Evolutionary conservation across 2,888 invertebrate species (phyloP).

Genomic region (Eilema caniola): DNA sequence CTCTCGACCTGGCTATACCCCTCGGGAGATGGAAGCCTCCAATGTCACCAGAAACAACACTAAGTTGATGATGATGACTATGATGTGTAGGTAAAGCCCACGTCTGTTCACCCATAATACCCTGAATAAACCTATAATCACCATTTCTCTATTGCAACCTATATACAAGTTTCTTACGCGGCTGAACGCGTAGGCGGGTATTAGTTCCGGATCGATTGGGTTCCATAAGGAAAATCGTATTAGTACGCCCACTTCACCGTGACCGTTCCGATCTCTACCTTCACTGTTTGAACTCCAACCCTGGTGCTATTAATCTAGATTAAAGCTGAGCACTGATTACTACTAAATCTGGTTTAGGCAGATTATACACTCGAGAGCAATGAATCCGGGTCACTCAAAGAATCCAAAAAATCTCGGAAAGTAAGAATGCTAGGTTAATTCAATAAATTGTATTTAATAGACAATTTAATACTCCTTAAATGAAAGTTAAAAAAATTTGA

Average conservation of each 20-base stretch:
- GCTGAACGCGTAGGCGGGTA: conserved; percentile 34
- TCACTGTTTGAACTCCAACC: conserved; percentile 50
- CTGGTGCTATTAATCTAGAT: conserved; percentile 30
- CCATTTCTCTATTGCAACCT: not conserved
- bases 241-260: conserved; percentile 52
- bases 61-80: not conserved
- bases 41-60: too few species aligned
- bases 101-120: not conserved
- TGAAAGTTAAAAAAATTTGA: too few species aligned
- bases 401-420: too few species aligned
- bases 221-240: conserved; percentile 58
- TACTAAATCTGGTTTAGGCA: not conserved
- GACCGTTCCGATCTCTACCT: conserved; percentile 68
- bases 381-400: too few species aligned
- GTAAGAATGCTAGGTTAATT: too few species aligned
- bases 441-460: too few species aligned
- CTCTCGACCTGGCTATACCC: too few species aligned
- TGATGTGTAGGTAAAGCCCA: too few species aligned
- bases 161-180: conserved; percentile 29
- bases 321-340: not conserved
- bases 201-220: conserved; percentile 42
- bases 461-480: too few species aligned
- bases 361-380: too few species aligned
- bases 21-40: too few species aligned
- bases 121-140: not conserved